Percentiles rank a stretch among this genome's conserved stretches.
Evolutionary conservation across 53 echinoderm and acorn worm species (phyloP).

Genomic region (Holothuria leucospilota): DNA sequence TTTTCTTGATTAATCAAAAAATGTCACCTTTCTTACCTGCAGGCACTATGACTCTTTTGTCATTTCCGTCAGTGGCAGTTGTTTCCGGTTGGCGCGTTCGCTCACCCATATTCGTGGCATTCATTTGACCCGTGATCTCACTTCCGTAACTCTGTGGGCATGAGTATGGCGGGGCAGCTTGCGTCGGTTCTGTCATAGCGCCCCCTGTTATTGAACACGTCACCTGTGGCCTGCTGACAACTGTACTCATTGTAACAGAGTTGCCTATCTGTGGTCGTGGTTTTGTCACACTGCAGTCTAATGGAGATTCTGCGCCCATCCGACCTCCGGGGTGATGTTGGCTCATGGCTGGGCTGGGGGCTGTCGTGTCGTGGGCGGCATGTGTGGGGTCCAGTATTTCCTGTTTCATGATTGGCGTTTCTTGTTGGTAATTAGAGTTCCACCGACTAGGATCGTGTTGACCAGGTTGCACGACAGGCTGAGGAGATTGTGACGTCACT

Average conservation of each 20-base stretch:
- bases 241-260: slow-evolving; percentile 21
- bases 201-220: slow-evolving; percentile 49
- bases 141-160: slow-evolving; percentile 73
- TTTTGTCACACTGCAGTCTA: slow-evolving; percentile 51
- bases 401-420: slow-evolving; percentile 39
- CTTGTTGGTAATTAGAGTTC: slow-evolving; percentile 36
- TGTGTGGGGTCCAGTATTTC: slow-evolving; percentile 40
- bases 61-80: slow-evolving; percentile 23
- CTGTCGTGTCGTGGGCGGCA: slow-evolving; percentile 39
- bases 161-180: slow-evolving; percentile 84
- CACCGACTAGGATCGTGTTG: slow-evolving; percentile 29
- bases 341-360: slow-evolving; percentile 26
- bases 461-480: background rate
- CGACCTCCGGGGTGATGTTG: slow-evolving; percentile 43
- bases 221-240: slow-evolving; percentile 35
- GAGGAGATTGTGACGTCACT: slow-evolving; percentile 24
- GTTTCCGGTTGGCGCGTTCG: slow-evolving; percentile 11
- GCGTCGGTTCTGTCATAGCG: slow-evolving; percentile 72
- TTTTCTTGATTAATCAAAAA: background rate
- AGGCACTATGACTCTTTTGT: slow-evolving; percentile 48
- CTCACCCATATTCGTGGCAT: slow-evolving; percentile 1
- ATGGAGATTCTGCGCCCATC: slow-evolving; percentile 40
- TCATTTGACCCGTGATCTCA: slow-evolving; percentile 17
- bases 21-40: slow-evolving; percentile 36
- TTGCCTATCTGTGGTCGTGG: slow-evolving; percentile 31